Conservation (phyloP, 37 sponge, comb jelly and placozoan genomes). For the Halichondria panicea region DNA sequence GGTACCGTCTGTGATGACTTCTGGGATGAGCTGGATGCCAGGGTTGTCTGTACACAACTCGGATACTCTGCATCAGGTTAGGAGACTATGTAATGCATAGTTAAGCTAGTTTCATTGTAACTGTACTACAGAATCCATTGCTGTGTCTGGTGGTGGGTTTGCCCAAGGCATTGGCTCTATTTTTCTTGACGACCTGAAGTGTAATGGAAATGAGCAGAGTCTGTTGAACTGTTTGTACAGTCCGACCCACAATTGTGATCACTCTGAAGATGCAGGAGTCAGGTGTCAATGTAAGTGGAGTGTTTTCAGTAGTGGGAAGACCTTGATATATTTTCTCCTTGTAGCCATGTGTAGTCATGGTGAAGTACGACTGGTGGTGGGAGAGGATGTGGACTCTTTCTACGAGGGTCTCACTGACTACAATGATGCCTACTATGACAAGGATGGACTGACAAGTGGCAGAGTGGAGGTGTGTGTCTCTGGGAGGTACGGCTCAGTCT, state of each 20-base stretch:
- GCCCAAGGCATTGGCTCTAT: slow-evolving; percentile 32
- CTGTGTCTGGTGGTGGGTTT: too few species aligned
- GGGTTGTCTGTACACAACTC: slow-evolving; percentile 28
- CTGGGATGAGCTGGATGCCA: slow-evolving; percentile 32
- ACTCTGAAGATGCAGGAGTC: slow-evolving; percentile 43
- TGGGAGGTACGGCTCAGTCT: slow-evolving; percentile 52
- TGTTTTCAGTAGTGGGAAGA: neutral
- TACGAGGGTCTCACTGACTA: slow-evolving; percentile 26
- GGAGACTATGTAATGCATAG: too few species aligned
- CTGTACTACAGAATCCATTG: too few species aligned
- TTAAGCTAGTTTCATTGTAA: too few species aligned
- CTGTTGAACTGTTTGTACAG: neutral
- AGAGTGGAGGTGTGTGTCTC: slow-evolving; percentile 54
- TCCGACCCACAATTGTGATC: slow-evolving; percentile 8
- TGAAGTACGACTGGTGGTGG: slow-evolving; percentile 10
- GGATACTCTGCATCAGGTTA: slow-evolving; percentile 4
- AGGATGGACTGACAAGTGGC: slow-evolving; percentile 29
- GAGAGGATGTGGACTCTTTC: slow-evolving; percentile 2
- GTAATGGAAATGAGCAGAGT: slow-evolving; percentile 12
- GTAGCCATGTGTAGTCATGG: slow-evolving; percentile 25
- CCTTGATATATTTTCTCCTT: neutral
- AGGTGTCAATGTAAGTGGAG: slow-evolving; percentile 25
- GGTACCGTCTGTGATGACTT: slow-evolving; percentile 38
- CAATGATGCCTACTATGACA: slow-evolving; percentile 14
- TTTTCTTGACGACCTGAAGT: slow-evolving; percentile 22